Base-by-base conservation (phyloP, 2,113 vertebrate genomes). In the Papio anubis region DNA sequence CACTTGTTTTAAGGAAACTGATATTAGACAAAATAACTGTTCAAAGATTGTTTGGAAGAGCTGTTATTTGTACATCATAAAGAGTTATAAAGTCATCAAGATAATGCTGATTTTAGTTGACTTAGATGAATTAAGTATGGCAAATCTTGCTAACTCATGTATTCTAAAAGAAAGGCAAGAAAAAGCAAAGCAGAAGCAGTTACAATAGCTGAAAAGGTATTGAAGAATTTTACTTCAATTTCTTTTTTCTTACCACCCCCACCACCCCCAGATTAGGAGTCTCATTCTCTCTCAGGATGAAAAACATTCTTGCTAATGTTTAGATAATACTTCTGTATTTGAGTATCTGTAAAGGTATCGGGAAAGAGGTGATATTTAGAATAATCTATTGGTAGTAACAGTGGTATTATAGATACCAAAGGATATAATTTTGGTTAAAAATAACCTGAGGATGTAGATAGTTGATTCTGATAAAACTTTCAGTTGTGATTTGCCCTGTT, bases 21-120 rank as follows among this genome's bases (percentile, higher is more conserved):
- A 43, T 76, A 81, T 70, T 8, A 91, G 52, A 61, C n/a, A 92
- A 68, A 84, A 20, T 79, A 35, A 70, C 80, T 72, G 0, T 72
- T 73, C 59, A 90, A 43, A 93, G 52, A 45, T 76, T 88, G 30
- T 83, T 91, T 88, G 81, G 25, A 38, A 96, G 89, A 88, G 25
- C 35, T 73, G 30, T 66, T 90, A 57, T 5, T 88, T 84, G 20
- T 38, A 11, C 5, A 52, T 93, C 25, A 55, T 75, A 66, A 76
- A 88, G 61, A 88, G 27, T 82, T 90, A 57, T 55, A 40, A 68
- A 61, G 35, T 84, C 76, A 81, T 48, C 59, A 86, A 61, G 48
- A 17, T 76, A 61, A 38, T 81, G 18, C 48, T 76, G 35, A 43
- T 94, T 92, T 91, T 76, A 68, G 35, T 72, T 94, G 55, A 48